phyloP scores from a whole-genome alignment of 2,888 invertebrate genomes.

The Escarpia spicata region DNA sequence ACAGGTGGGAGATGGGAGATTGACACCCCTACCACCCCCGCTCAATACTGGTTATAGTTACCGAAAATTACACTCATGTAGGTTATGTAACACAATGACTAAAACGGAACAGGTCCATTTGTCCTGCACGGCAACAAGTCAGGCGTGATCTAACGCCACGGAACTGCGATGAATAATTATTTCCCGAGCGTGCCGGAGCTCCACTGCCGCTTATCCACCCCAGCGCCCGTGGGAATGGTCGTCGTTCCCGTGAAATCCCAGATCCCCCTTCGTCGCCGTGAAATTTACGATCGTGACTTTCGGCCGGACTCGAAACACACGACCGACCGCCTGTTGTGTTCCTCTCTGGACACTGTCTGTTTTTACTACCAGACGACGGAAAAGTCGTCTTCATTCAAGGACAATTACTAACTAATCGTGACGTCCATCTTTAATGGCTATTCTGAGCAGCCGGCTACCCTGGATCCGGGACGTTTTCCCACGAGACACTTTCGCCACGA shows the following conservation, averaged over 20 bases:
- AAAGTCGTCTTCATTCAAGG: neutral
- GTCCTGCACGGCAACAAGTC: neutral
- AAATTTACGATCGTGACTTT: constrained; percentile 16
- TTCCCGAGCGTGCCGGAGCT: neutral
- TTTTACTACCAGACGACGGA: neutral
- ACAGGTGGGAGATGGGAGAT: no score
- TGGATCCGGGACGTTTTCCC: neutral
- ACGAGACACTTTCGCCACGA: neutral
- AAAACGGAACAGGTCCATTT: neutral
- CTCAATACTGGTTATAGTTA: neutral
- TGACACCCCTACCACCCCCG: no score
- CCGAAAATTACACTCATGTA: neutral
- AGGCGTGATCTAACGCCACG: neutral
- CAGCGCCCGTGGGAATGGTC: neutral
- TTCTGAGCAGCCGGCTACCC: neutral
- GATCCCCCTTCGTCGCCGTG: neutral
- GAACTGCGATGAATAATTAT: neutral
- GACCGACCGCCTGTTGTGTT: neutral
- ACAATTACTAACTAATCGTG: neutral
- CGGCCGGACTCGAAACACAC: neutral
- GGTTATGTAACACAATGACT: neutral
- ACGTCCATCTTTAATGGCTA: neutral
- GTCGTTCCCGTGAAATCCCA: neutral
- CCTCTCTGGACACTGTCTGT: neutral
- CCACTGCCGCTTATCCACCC: neutral